Conservation (phyloP, 2,797 vertebrate species). For the Lycodopsis pacificus region DNA sequence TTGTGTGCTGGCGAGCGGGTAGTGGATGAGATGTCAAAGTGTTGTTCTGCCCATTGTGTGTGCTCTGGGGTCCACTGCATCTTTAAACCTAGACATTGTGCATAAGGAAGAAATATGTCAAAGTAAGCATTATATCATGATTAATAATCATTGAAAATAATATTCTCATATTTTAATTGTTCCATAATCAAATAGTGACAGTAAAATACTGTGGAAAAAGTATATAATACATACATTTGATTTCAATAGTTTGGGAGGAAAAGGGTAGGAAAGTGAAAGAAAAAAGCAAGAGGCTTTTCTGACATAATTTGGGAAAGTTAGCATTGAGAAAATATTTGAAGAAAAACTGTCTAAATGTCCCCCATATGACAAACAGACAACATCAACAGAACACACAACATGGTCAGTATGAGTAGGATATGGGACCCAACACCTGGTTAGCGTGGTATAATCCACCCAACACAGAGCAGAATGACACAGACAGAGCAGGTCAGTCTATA, state of each 20-base stretch:
- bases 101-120: constrained; percentile 71
- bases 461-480: constrained; percentile 98
- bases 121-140: constrained; percentile 43
- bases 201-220: background rate
- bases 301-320: background rate
- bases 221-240: background rate
- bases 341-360: constrained; percentile 16
- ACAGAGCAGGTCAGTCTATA: constrained; percentile 99
- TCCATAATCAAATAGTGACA: background rate
- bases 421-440: constrained; percentile 95
- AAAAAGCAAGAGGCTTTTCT: background rate
- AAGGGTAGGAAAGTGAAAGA: background rate
- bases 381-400: constrained; percentile 79
- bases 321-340: background rate
- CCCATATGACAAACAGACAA: constrained; percentile 23
- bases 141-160: constrained; percentile 16
- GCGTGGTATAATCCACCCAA: constrained; percentile 95
- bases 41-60: constrained; percentile 99
- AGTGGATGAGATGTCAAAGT: constrained; percentile 99
- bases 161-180: background rate
- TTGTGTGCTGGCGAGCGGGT: constrained; percentile 99
- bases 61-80: constrained; percentile 99
- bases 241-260: constrained; percentile 3
- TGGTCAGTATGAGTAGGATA: constrained; percentile 90
- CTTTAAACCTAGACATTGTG: constrained; percentile 93